Conservation (phyloP, 2,113 vertebrate genomes). For the Notothenia coriiceps region DNA sequence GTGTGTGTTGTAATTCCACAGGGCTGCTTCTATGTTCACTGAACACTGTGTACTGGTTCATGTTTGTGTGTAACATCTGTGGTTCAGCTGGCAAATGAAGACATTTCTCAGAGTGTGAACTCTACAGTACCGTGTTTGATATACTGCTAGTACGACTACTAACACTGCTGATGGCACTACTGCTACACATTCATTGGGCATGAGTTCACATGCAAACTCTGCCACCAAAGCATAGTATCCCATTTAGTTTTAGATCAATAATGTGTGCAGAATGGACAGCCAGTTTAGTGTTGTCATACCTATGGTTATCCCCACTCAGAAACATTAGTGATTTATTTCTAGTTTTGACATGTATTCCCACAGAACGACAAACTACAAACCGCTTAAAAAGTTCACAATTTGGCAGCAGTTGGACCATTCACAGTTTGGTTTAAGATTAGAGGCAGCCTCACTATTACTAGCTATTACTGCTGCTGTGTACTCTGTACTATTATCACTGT, state of each 20-base stretch:
- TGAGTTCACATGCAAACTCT: not conserved
- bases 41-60: conserved; percentile 17
- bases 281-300: no score
- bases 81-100: conserved; percentile 25
- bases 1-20: not conserved
- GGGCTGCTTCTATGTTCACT: not conserved
- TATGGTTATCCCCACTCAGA: no score
- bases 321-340: no score
- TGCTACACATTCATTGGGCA: not conserved
- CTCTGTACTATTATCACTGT: no score
- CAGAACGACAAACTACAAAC: no score
- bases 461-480: no score
- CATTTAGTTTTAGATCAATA: not conserved
- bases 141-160: not conserved
- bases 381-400: no score
- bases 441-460: no score
- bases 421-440: no score
- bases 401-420: no score
- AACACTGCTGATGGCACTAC: not conserved
- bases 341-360: no score
- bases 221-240: not conserved
- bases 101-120: not conserved
- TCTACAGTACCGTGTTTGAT: not conserved
- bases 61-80: conserved; percentile 22
- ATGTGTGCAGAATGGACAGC: not conserved